A percentile compares a stretch with the other conserved stretches of the same genome.
Evolutionary conservation across 1,140 invertebrate species (phyloP).

Genomic region (Penaeus vannamei): DNA sequence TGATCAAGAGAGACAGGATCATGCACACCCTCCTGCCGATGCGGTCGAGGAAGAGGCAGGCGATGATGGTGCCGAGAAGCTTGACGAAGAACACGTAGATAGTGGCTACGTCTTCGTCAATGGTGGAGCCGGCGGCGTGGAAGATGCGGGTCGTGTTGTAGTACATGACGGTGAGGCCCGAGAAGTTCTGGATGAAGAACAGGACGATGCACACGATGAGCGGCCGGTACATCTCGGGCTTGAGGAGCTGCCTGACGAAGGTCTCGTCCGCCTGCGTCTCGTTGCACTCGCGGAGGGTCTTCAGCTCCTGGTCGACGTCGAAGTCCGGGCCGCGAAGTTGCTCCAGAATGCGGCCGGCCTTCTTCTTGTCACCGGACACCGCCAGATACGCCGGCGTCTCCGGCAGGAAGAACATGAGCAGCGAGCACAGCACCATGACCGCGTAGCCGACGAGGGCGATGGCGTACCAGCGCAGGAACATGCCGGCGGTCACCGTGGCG

Average conservation of each 20-base stretch:
- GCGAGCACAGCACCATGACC: background rate
- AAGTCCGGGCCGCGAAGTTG: constrained; percentile 27
- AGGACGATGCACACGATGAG: constrained; percentile 17
- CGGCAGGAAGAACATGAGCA: constrained; percentile 45
- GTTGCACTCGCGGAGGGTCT: constrained; percentile 24
- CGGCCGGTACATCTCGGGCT: constrained; percentile 5
- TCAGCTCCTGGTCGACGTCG: constrained; percentile 39
- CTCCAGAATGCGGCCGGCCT: constrained; percentile 24
- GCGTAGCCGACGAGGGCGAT: constrained; percentile 42
- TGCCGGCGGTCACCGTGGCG: constrained; percentile 1
- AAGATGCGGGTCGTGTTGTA: constrained; percentile 54
- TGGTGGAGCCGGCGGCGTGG: constrained; percentile 30
- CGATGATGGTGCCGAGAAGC: constrained; percentile 6
- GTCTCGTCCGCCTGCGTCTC: background rate
- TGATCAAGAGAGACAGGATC: constrained; percentile 30
- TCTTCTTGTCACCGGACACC: background rate
- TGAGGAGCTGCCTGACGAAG: constrained; percentile 2
- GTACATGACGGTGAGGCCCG: constrained; percentile 33
- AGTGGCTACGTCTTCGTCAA: constrained; percentile 35
- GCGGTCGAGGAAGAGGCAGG: constrained; percentile 9
- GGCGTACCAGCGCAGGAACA: constrained; percentile 38
- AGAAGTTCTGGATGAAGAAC: constrained; percentile 53
- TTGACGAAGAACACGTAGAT: constrained; percentile 16
- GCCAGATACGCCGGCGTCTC: constrained; percentile 44
- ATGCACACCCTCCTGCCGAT: constrained; percentile 43